Percentiles rank a stretch among this genome's conserved stretches.
These are phyloP conservation scores for Leucoraja erinaceus DNA, from an alignment of 2,113 vertebrate species.

Conservation along the genomic window DNA sequence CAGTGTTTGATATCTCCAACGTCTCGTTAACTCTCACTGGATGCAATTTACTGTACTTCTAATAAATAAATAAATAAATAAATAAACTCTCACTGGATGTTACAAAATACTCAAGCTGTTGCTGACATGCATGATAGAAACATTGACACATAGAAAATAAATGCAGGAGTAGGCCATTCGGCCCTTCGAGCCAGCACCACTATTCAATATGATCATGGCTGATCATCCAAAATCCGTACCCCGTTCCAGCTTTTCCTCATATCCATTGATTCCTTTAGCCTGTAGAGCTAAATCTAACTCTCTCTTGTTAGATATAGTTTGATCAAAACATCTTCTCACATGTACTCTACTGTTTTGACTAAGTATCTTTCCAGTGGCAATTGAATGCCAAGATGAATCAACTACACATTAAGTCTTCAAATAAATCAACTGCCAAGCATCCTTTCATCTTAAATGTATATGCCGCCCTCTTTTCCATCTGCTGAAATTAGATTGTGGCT, in stretches of 20 bases:
- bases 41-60: too few species aligned
- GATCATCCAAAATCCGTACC: too few species aligned
- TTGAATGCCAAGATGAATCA: background rate
- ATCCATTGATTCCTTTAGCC: too few species aligned
- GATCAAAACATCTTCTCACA: background rate
- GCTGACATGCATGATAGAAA: background rate
- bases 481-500: background rate
- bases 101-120: background rate
- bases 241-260: too few species aligned
- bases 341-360: background rate
- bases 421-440: background rate
- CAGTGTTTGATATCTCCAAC: background rate
- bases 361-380: background rate
- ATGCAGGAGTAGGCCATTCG: too few species aligned
- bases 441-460: background rate
- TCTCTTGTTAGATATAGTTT: background rate
- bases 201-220: too few species aligned
- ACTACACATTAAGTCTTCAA: background rate
- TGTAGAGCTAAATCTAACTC: too few species aligned
- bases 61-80: too few species aligned
- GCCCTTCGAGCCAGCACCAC: too few species aligned
- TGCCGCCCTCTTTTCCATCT: background rate
- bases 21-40: background rate
- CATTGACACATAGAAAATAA: too few species aligned
- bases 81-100: too few species aligned